Evolutionary conservation across 2,797 vertebrate species (phyloP).

Genomic region (Malurus leucopterus): DNA sequence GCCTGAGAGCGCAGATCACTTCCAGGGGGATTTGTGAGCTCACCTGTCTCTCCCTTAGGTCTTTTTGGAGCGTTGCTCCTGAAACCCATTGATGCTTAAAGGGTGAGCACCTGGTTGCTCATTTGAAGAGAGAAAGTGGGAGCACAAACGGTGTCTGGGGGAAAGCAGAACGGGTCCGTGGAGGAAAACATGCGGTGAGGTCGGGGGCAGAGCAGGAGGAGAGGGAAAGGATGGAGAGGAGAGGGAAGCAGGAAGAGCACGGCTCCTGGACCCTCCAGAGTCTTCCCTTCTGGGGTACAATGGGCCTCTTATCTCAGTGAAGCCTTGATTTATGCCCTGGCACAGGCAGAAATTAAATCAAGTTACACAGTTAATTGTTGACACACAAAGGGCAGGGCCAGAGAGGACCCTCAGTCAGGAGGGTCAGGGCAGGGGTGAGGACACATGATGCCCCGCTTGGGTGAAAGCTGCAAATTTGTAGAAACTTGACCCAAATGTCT

Average conservation of each 20-base stretch:
- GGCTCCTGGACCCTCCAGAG: neutral
- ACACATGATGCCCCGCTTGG: slow-evolving; percentile 49
- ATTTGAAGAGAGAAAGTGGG: neutral
- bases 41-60: neutral
- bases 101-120: neutral
- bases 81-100: neutral
- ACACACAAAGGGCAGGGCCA: slow-evolving; percentile 33
- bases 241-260: fast-evolving
- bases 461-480: slow-evolving; percentile 64
- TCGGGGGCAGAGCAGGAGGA: neutral
- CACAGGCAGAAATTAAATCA: slow-evolving; percentile 56
- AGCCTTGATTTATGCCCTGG: slow-evolving; percentile 33
- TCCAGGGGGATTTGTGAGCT: neutral
- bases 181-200: neutral
- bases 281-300: neutral
- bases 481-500: slow-evolving; percentile 79
- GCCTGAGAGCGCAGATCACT: fast-evolving
- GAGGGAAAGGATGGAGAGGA: neutral
- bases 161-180: fast-evolving
- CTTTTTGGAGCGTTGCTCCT: neutral
- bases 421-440: slow-evolving; percentile 58
- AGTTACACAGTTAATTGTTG: slow-evolving; percentile 56
- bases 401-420: slow-evolving; percentile 58
- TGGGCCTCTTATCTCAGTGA: slow-evolving; percentile 14
- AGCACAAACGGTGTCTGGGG: fast-evolving